Conservation (phyloP, 1,140 invertebrate genomes). For the Drosophila eugracilis region DNA sequence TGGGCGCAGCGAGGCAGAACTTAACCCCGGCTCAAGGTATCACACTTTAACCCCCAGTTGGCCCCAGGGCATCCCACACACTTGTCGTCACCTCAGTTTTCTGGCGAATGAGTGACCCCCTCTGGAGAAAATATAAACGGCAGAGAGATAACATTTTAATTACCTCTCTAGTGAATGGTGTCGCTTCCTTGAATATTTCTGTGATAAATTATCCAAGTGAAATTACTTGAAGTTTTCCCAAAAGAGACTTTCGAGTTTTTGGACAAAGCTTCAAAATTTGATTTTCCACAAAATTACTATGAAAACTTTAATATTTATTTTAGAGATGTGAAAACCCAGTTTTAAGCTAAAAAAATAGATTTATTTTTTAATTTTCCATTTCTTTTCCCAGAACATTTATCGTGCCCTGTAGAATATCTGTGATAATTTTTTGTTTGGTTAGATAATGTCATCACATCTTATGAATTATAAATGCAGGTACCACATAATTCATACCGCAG, state of each 20-base stretch:
- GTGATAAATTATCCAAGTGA: conserved; percentile 43
- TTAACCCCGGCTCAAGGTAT: conserved; percentile 51
- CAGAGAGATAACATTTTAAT: conserved; percentile 43
- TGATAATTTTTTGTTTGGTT: conserved; percentile 30
- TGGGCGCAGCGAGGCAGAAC: conserved; percentile 63
- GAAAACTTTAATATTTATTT: background rate
- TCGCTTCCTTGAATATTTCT: conserved; percentile 13
- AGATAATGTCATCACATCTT: conserved; percentile 57
- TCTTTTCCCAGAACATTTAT: background rate
- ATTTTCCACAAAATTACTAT: background rate
- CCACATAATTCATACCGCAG: conserved; percentile 10
- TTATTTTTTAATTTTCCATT: conserved; percentile 1
- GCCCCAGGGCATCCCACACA: conserved; percentile 55
- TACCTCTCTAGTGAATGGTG: conserved; percentile 19
- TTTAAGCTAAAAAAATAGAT: too few relatives aligned
- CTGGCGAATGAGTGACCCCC: conserved; percentile 28
- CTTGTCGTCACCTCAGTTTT: conserved; percentile 65
- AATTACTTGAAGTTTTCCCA: conserved; percentile 8
- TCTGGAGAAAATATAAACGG: conserved; percentile 10
- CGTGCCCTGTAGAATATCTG: conserved; percentile 1
- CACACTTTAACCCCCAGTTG: conserved; percentile 22
- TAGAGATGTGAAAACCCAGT: too few relatives aligned
- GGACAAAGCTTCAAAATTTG: background rate
- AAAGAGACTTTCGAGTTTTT: background rate
- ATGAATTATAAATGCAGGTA: conserved; percentile 31